Evolutionary conservation across 2,888 invertebrate genomes (phyloP), one percentile per base, ranked within the genome.

Genomic region (Drosophila imparisetae): DNA sequence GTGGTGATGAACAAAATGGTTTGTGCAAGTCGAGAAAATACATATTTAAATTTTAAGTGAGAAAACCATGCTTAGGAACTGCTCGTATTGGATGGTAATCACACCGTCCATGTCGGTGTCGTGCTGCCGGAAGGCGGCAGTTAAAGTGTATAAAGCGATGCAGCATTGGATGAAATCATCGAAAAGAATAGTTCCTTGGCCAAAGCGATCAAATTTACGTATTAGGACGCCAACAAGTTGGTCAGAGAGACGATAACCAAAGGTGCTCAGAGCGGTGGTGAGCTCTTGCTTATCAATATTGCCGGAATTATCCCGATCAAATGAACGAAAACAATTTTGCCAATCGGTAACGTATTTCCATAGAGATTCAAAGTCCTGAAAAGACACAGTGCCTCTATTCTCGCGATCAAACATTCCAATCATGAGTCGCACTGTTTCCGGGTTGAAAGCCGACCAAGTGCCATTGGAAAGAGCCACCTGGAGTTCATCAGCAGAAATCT

Each of bases 341-440:
- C 99, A 99, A 91, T 99, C 99, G 8, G 97, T 98, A 0, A 99
- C 98, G 93, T 99, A 99, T 92, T 98, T 98, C 99, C 99, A 99
- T 1, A 99, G 94, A 0, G 98, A 96, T 61, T 97, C 97, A 93
- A 99, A 99, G 93, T 99, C 99, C 90, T 98, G 96, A 93, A 99
- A 99, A 85, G 95, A 96, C 61, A 99, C 98, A 1, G 96, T 96
- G 15, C 99, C 99, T 89, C 96, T 95, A 89, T 96, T 96, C 90
- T 97, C 96, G 80, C 96, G 95, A 93, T 99, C 99, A 94, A 98
- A 99, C 98, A 99, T 97, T 83, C 96, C 96, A 95, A 93, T 82
- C 94, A 95, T 93, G 29, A 92, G 79, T 59, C 98, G 94, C 32
- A 99, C 98, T 38, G 99, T 99, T 94, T 99, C 99, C 21, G 98